Base-by-base conservation (phyloP, 2,113 vertebrate species). In the Campylomormyrus numenius region DNA sequence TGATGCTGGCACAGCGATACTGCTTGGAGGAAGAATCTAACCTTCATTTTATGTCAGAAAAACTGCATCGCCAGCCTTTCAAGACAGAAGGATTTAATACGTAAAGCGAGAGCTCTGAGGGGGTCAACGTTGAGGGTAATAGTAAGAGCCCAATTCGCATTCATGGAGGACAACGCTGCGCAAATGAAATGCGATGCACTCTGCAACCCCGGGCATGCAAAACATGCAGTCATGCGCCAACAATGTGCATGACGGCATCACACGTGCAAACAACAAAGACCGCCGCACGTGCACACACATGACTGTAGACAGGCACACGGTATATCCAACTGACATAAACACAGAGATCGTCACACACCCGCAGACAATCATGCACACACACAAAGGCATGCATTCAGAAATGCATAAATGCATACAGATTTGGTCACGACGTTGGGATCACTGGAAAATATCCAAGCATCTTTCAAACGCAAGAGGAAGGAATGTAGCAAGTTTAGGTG, bases 11-110 rank as follows among this genome's bases (percentile, higher is more conserved):
- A 62, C 56, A 66, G 87, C 87, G 46, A 5, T 62, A 11, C 56
- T 58, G 53, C 87, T 62, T 21, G 49, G 56, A 46, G 56, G 35
- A 42, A 50, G 87, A 42, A 88, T 62, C 35, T 66, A 88, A 88
- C 35, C 56, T 88, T 88, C 56, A 52, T 46, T 87, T 53, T 87
- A 52, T 87, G 85, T 87, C 85, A 56, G 50, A 53, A 87, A 87
- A 87, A 39, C 48, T 87, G 85, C 85, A 42, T 9, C n/a, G 50
- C 17, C 85, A 56, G 85, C 85, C 50, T 56, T 53, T 87, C 24
- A 35, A 87, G 85, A 87, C 50, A 31, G 85, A 87, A 53, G 53
- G 50, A 87, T 87, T 56, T 48, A 87, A 87, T 56, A 56, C 48
- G 85, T 87, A 87, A 53, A 87, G 53, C 50, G 5, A 35, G 49